Evolutionary conservation across 35 echinoderm and acorn worm genomes (phyloP).

Genomic region (Ophiothrix spiculata): DNA sequence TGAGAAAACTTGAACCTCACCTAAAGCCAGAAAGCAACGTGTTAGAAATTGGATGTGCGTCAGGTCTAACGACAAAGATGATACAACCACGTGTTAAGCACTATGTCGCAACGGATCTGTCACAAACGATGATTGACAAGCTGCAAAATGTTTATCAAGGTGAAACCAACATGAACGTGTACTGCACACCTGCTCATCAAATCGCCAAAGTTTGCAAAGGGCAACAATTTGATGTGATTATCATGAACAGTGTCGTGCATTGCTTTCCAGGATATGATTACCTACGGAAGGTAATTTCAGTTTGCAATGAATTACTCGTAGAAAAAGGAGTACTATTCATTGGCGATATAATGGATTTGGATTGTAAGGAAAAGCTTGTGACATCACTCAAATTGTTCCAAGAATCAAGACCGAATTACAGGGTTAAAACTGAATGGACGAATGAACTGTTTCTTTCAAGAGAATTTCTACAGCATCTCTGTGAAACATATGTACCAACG

Average conservation of each 20-base stretch:
- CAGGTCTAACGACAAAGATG: slow-evolving; percentile 8
- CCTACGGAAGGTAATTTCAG: slow-evolving; percentile 7
- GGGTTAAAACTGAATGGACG: slow-evolving; percentile 10
- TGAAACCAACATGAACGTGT: background rate
- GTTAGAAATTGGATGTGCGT: slow-evolving; percentile 21
- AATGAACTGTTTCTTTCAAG: slow-evolving; percentile 16
- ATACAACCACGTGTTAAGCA: slow-evolving; percentile 5
- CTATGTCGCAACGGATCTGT: slow-evolving; percentile 8
- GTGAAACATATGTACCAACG: background rate
- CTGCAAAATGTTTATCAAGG: slow-evolving; percentile 12
- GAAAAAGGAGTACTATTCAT: slow-evolving; percentile 17
- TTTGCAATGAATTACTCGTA: background rate
- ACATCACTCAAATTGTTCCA: background rate
- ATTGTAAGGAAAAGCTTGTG: slow-evolving; percentile 2
- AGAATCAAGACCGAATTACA: background rate
- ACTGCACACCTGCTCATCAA: slow-evolving; percentile 19
- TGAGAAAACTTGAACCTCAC: background rate
- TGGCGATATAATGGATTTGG: slow-evolving; percentile 19
- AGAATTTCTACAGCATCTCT: slow-evolving; percentile 22
- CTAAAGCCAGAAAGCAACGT: background rate
- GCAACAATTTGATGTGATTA: slow-evolving; percentile 9
- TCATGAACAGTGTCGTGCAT: slow-evolving; percentile 27
- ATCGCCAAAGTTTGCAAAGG: background rate
- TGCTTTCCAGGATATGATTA: slow-evolving; percentile 16
- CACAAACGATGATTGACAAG: slow-evolving; percentile 11